phyloP scores from a whole-genome alignment of 2,888 invertebrate genomes.

The Leptopilina myrica region DNA sequence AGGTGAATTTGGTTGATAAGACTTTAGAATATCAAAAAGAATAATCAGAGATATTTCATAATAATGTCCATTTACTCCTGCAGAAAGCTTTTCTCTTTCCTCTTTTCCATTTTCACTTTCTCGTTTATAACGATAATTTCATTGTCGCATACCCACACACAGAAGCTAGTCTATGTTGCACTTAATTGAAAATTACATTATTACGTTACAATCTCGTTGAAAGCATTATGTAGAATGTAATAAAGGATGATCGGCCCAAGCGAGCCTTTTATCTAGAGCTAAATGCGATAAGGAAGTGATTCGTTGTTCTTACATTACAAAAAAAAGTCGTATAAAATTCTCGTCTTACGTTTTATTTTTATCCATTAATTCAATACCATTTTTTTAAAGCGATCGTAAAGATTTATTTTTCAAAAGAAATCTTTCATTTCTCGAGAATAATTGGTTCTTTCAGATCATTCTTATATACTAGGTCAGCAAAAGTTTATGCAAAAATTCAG shows the following conservation, averaged over 20 bases:
- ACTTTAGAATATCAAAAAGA: slow-evolving; percentile 5
- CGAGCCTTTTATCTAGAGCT: slow-evolving; percentile 31
- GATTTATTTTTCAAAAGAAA: not conserved
- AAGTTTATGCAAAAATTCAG: too few relatives aligned
- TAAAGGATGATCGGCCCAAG: slow-evolving; percentile 16
- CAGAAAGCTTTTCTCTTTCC: slow-evolving; percentile 21
- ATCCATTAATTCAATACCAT: not conserved
- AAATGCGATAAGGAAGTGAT: slow-evolving; percentile 19
- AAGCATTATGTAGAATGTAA: slow-evolving; percentile 32
- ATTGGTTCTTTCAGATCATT: not conserved
- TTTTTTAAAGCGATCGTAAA: not conserved
- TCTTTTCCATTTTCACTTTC: not conserved
- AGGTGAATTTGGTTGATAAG: too few relatives aligned
- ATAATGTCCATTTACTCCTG: not conserved
- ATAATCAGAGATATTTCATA: not conserved
- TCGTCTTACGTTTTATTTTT: not conserved
- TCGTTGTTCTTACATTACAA: not conserved
- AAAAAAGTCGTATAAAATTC: not conserved
- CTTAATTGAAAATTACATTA: slow-evolving; percentile 33
- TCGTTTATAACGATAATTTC: slow-evolving; percentile 36
- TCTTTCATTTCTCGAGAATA: not conserved
- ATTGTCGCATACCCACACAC: slow-evolving; percentile 7
- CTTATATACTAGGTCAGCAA: not conserved
- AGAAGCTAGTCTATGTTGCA: not conserved
- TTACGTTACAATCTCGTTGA: slow-evolving; percentile 23